These are phyloP conservation scores for Indicator maculatus DNA, from an alignment of 2,113 vertebrate species.

Conservation along the genomic window DNA sequence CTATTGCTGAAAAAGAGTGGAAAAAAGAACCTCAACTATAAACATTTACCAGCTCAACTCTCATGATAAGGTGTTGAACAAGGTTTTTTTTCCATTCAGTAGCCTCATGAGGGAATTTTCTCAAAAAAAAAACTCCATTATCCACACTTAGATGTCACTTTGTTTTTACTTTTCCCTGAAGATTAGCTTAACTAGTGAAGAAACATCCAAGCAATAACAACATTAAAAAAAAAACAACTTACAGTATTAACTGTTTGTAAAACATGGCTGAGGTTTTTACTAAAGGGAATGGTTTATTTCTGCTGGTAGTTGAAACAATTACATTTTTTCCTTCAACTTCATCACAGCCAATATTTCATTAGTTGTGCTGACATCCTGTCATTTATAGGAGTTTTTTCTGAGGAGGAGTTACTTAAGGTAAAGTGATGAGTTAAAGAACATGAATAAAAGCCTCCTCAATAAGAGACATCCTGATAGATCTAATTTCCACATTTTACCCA, in stretches of 20 bases:
- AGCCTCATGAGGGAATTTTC: neutral
- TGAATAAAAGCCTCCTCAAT: rapidly evolving
- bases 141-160: neutral
- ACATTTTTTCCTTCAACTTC: neutral
- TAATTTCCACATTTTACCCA: neutral
- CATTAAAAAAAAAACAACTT: rapidly evolving
- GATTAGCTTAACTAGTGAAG: neutral
- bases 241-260: neutral
- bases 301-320: neutral
- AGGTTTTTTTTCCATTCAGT: neutral
- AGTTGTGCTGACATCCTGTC: neutral
- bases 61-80: neutral
- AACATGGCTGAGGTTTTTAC: neutral
- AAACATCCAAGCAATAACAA: neutral
- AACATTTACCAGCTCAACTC: neutral
- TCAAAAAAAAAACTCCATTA: neutral
- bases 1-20: neutral
- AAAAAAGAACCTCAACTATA: neutral
- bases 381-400: neutral
- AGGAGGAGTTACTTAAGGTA: neutral
- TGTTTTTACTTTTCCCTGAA: neutral
- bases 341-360: neutral
- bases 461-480: neutral
- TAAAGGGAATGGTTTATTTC: neutral
- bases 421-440: neutral